Base-by-base conservation (phyloP, 2,888 invertebrate genomes). In the Anaspis maculata region DNA sequence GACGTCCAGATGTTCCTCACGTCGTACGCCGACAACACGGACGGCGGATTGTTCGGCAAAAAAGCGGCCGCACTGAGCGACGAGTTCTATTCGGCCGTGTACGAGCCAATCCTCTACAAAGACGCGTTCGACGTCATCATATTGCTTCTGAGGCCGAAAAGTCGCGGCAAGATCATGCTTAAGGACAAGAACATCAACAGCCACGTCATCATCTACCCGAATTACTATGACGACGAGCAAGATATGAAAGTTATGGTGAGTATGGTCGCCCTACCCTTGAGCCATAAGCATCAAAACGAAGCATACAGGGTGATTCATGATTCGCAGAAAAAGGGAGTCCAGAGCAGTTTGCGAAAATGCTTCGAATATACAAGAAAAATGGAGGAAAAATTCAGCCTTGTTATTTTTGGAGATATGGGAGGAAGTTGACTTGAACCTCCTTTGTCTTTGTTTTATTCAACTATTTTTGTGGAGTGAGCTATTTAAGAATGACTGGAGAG, bases 141-240 rank as follows among this genome's bases (percentile, higher is more conserved):
- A 0, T 59, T 85, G 25, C 46, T 88, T n/a, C 62, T 87, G 52
- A 67, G 87, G 30, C 87, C 88, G 0, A 73, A 69, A 42, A 86
- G 86, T 48, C 66, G 77, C 25, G 88, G 88, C 0, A 71, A 67
- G 44, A 56, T 89, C 9, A 67, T 74, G 45, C 63, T 96, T 1
- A 72, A 69, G 45, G 79, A 83, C 27, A 67, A 68, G 0, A 73
- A 86, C 57, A 83, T 90, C 0, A 68, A 71, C 32, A 72, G 79
- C 0, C 77, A 83, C 44, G 90, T 94, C 0, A 61, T 77, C n/a
- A 88, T 96, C 38, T 81, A 85, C 61, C 85, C 95, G 0, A 91
- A 92, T 61, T 95, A 95, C 60, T 83, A 79, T 51, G 64, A 73
- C 0, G 74, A 86, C 51, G 79, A 79, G 0, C 62, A 74, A 19